Conservation (phyloP, 2,797 vertebrate species). For the Pangasius macronema region DNA sequence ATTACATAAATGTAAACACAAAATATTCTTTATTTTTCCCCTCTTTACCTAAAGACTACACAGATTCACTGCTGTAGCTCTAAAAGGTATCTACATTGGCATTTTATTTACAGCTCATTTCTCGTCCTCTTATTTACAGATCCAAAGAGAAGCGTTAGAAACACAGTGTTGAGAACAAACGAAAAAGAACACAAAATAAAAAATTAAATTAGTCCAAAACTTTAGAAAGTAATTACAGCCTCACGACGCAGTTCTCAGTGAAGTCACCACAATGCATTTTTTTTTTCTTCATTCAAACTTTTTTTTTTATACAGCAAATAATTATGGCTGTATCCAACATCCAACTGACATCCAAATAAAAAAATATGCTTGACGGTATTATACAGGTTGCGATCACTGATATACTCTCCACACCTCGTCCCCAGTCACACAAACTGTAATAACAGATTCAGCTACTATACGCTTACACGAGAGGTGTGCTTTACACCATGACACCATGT, state of each 20-base stretch:
- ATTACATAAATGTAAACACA: conserved; percentile 77
- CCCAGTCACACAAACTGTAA: conserved; percentile 54
- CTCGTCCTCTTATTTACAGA: conserved; percentile 88
- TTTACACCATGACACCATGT: conserved; percentile 49
- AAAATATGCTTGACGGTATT: conserved; percentile 64
- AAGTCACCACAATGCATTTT: conserved; percentile 80
- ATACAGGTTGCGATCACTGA: conserved; percentile 66
- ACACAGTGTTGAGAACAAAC: conserved; percentile 90
- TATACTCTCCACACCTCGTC: conserved; percentile 31
- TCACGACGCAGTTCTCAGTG: conserved; percentile 86
- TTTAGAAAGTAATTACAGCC: conserved; percentile 80
- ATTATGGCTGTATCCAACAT: conserved; percentile 70
- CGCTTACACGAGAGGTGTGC: conserved; percentile 52
- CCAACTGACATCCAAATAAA: conserved; percentile 64
- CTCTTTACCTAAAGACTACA: conserved; percentile 93
- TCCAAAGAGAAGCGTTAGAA: conserved; percentile 92
- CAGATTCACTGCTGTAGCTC: conserved; percentile 88
- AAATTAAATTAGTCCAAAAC: conserved; percentile 86
- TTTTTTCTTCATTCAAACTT: conserved; percentile 73
- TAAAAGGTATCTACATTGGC: conserved; percentile 99
- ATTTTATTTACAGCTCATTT: conserved; percentile 92
- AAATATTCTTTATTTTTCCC: conserved; percentile 83
- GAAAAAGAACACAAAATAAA: conserved; percentile 60
- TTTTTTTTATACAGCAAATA: conserved; percentile 49
- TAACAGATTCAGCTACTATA: conserved; percentile 49